These are phyloP conservation scores for Cyprinodon variegatus DNA, from an alignment of 2,113 vertebrate species.

Conservation along the genomic window DNA sequence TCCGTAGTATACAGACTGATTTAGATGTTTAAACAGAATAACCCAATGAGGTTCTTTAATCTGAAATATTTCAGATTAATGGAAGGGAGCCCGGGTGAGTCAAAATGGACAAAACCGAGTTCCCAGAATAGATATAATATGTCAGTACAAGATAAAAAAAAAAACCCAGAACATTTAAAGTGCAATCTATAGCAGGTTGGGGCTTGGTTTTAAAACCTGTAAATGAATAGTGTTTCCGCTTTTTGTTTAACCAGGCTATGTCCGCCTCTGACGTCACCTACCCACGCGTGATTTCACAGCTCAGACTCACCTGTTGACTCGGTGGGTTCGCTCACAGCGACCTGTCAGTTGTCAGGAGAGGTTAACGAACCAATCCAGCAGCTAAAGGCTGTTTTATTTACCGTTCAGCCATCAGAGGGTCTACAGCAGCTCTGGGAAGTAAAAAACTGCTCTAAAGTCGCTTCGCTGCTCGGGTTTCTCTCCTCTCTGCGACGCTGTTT, in stretches of 20 bases:
- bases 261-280: slow-evolving; percentile 20
- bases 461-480: not conserved
- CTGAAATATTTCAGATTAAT: slow-evolving; percentile 10
- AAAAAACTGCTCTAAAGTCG: slow-evolving; percentile 45
- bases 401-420: too few species aligned
- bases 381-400: not conserved
- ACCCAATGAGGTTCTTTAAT: slow-evolving; percentile 12
- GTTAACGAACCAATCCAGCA: not conserved
- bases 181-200: not conserved
- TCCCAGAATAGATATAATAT: slow-evolving; percentile 60
- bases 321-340: slow-evolving; percentile 13
- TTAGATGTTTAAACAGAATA: not conserved
- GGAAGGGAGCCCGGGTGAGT: slow-evolving; percentile 37
- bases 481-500: not conserved
- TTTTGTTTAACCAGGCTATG: not conserved
- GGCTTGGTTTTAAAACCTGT: not conserved
- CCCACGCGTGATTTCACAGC: slow-evolving; percentile 31
- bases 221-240: not conserved
- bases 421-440: slow-evolving; percentile 17
- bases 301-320: slow-evolving; percentile 69
- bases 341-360: slow-evolving; percentile 15
- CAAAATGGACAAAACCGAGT: slow-evolving; percentile 35
- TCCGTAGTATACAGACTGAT: too few species aligned
- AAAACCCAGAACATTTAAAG: not conserved
- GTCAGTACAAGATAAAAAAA: not conserved